Base-by-base conservation (phyloP, 2,797 vertebrate genomes). In the Rhynchonycteris naso region DNA sequence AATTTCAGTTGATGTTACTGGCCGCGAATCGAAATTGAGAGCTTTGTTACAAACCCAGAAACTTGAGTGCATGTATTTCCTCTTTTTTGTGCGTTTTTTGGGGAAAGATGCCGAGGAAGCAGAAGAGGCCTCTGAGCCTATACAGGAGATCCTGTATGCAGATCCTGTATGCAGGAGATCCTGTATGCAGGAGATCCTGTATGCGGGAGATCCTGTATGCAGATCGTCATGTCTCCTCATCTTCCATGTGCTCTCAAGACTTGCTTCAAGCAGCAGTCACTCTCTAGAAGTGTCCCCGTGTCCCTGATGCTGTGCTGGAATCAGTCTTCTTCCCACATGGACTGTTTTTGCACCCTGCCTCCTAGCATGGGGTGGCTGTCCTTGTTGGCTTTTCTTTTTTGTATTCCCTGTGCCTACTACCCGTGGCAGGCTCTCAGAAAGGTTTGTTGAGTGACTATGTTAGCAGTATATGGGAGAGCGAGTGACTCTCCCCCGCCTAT, bases 31-130 rank as follows among this genome's bases (percentile, higher is more conserved):
- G 58, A 61, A 80, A 80, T 26, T 69, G 76, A 86, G 35, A 88
- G 61, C 28, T 43, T 79, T 43, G 75, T 86, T 65, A 30, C 6
- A 58, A 75, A 93, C 72, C 38, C 35, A 38, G 76, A 84, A 87
- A 72, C 35, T 47, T 19, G 0, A 21, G 0, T 58, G n/a, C 21
- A 0, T 9, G 1, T 81, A 10, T 69, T 84, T 94, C 56, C 30
- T 83, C 19, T 87, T 87, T 56, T 88, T 7, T 18, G 8, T 22
- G 0, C 83, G 12, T 56, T 63, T 66, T 58, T 59, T 43, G 3
- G 43, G 52, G 61, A 69, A 92, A 66, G 58, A 69, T 76, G 21
- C 35, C 13, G 38, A 71, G 52, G 68, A 81, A 78, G 69, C n/a
- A 71, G n/a, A 56, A 50, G 58, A 10, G 5, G 12, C 4, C 14